A percentile compares a stretch with the other conserved stretches of the same genome.
Evolutionary conservation across 2,888 invertebrate genomes (phyloP).

Genomic region (Pecten maximus): DNA sequence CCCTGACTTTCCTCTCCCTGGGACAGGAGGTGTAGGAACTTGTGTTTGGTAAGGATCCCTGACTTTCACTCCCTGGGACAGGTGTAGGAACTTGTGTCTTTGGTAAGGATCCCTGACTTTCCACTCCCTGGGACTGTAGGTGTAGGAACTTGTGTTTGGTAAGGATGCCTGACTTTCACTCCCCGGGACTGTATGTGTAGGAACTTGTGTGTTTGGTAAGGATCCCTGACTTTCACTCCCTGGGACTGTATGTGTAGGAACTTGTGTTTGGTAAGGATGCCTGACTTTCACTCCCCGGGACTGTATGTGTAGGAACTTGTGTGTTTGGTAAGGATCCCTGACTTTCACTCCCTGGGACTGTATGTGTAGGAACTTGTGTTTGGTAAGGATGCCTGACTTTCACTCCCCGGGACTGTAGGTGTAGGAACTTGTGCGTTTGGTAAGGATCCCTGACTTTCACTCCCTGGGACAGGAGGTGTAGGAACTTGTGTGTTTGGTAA

Average conservation of each 20-base stretch:
- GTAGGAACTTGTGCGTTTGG: neutral
- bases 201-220: neutral
- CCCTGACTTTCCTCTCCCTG: no score
- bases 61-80: no score
- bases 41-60: no score
- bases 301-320: neutral
- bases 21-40: no score
- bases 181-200: neutral
- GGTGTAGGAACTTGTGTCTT: neutral
- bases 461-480: neutral
- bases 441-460: neutral
- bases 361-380: no score
- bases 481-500: neutral
- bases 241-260: neutral
- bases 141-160: no score
- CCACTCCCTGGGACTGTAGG: no score
- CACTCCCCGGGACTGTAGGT: neutral
- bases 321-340: neutral
- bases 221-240: neutral
- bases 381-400: no score
- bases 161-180: no score
- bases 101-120: neutral
- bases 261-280: neutral
- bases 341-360: no score
- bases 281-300: neutral